Evolutionary conservation across 2,113 vertebrate genomes (phyloP).

Genomic region (Thymallus thymallus): DNA sequence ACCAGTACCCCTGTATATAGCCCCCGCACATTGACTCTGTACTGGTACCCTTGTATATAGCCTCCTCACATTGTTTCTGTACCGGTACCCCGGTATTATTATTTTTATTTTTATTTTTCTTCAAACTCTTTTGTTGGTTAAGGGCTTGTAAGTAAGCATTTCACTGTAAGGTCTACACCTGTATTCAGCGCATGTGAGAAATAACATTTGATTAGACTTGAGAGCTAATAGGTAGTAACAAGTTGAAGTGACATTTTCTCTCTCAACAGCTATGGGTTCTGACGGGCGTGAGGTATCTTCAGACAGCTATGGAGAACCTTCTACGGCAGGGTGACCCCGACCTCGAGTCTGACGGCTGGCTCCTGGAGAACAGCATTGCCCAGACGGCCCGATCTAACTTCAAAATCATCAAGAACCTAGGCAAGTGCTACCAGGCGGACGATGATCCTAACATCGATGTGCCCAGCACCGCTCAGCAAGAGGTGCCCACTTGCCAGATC

Average conservation of each 20-base stretch:
- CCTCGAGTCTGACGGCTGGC: slow-evolving; percentile 83
- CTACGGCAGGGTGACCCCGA: slow-evolving; percentile 77
- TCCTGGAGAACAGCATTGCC: slow-evolving; percentile 82
- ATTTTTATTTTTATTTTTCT: too few species aligned
- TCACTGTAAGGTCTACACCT: too few species aligned
- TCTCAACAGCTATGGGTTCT: slow-evolving; percentile 78
- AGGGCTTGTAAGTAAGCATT: too few species aligned
- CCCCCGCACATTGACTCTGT: too few species aligned
- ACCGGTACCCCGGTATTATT: too few species aligned
- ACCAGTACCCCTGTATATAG: too few species aligned
- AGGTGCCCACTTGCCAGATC: slow-evolving; percentile 57
- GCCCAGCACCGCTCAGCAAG: slow-evolving; percentile 56
- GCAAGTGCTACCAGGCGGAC: slow-evolving; percentile 83
- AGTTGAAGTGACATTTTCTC: neutral
- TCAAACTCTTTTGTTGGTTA: too few species aligned
- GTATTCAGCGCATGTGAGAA: too few species aligned
- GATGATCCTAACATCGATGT: slow-evolving; percentile 77
- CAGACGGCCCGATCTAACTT: slow-evolving; percentile 84
- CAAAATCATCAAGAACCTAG: slow-evolving; percentile 81
- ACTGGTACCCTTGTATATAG: too few species aligned
- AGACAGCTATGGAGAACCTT: slow-evolving; percentile 87
- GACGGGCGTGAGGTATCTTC: slow-evolving; percentile 84
- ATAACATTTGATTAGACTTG: too few species aligned
- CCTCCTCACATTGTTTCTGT: too few species aligned
- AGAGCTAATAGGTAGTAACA: too few species aligned